Evolutionary conservation across 1,140 invertebrate genomes (phyloP).

Genomic region (Papilio polyxenes): DNA sequence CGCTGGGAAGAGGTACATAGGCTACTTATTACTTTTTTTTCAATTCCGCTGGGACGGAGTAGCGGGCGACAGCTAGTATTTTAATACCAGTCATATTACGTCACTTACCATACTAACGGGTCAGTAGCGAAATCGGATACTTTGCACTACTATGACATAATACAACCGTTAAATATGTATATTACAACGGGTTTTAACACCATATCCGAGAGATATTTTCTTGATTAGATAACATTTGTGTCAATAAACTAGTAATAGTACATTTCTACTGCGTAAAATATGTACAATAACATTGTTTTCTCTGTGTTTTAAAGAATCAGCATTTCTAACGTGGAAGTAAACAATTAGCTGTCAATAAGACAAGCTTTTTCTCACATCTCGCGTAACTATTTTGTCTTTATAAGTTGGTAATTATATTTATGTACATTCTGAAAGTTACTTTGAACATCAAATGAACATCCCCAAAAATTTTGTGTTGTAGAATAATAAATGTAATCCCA

Average conservation of each 20-base stretch:
- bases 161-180: slow-evolving; percentile 9
- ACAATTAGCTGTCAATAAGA: background rate
- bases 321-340: background rate
- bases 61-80: too few species aligned
- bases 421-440: too few species aligned
- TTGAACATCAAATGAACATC: too few species aligned
- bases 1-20: too few species aligned
- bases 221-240: slow-evolving; percentile 33
- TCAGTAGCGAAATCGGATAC: slow-evolving; percentile 29
- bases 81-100: background rate
- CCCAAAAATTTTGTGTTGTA: too few species aligned
- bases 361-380: too few species aligned
- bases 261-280: background rate
- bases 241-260: background rate
- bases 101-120: slow-evolving; percentile 20
- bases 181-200: slow-evolving; percentile 27
- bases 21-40: too few species aligned
- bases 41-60: too few species aligned
- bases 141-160: slow-evolving; percentile 24
- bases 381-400: too few species aligned
- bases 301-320: background rate
- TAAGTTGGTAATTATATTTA: too few species aligned
- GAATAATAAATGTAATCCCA: too few species aligned
- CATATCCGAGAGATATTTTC: slow-evolving; percentile 20
- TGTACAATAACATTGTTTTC: background rate